A percentile compares a stretch with the other conserved stretches of the same genome.
Conservation (phyloP, 2,888 invertebrate species). For the Himalopsyche japonica region DNA sequence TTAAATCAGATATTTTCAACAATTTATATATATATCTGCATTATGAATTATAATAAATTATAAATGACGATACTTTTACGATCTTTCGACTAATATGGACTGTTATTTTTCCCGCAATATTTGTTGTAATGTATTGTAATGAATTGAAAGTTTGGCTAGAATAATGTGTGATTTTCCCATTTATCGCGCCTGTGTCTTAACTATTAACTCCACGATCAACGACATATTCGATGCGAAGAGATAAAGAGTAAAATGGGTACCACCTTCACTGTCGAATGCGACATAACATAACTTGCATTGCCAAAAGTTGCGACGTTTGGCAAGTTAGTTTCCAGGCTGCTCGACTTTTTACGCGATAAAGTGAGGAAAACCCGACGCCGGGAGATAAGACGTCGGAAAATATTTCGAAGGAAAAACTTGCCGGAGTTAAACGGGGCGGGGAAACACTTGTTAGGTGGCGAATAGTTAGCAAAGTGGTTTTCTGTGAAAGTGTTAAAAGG, state of each 20-base stretch:
- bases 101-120: too few relatives aligned
- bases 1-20: too few relatives aligned
- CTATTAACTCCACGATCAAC: too few relatives aligned
- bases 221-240: too few relatives aligned
- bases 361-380: not conserved
- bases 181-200: too few relatives aligned
- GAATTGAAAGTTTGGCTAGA: too few relatives aligned
- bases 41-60: too few relatives aligned
- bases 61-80: too few relatives aligned
- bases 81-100: too few relatives aligned
- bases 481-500: not conserved
- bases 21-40: too few relatives aligned
- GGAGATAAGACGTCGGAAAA: constrained; percentile 13
- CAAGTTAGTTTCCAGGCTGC: not conserved
- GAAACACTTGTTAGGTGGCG: constrained; percentile 20
- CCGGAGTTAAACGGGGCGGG: not conserved
- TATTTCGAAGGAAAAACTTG: not conserved
- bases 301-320: not conserved
- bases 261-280: not conserved
- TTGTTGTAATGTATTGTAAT: too few relatives aligned
- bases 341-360: constrained; percentile 19
- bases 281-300: not conserved
- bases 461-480: constrained; percentile 9
- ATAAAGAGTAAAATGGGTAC: not conserved
- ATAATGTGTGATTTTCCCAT: too few relatives aligned